Base-by-base conservation (phyloP, 2,888 invertebrate species). In the Sarcophaga subvicina region DNA sequence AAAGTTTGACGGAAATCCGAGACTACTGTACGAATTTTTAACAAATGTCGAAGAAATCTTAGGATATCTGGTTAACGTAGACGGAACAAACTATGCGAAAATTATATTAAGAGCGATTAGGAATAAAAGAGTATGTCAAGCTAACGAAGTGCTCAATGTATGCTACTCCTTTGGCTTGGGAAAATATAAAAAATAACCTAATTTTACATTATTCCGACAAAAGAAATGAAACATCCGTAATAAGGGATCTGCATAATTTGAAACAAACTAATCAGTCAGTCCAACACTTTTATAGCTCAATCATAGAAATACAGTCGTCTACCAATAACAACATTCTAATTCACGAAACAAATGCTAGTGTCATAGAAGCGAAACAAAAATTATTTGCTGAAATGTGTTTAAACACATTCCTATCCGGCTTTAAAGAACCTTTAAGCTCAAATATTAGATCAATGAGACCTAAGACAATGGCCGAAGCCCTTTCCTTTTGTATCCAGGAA, bases 101-200 rank as follows among this genome's bases (percentile, higher is more conserved):
- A 76, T 89, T 27, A 63, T 89, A 27, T 45, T 89, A 22, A 75
- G 88, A 4, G 78, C 87, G 11, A 86, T 88, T 79, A 82, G 88
- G n/a, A 89, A 89, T 72, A 89, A 89, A 84, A 88, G 89, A 54
- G 80, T 70, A 25, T 86, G 88, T 0, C 73, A 83, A 67, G 89
- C 89, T 12, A 89, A 90, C 49, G 88, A 89, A 70, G 85, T 88
- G 6, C 76, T 89, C 4, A 89, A 88, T 66, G 85, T 89, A 88
- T 37, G 88, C 88, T 6, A 88, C 86, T 2, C 80, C 81, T 17
- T 22, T 22, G 12, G 27, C 77, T 47, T 76, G 71, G 82, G 76
- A 82, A 5, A 49, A 37, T n/a, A 76, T 82, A n/a, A 64, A 82
- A 70, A 59, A n/a, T 63, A 89, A 89, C 76, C 64, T 89, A 14